Evolutionary conservation across 2,797 vertebrate genomes (phyloP).

Genomic region (Myripristis murdjan): DNA sequence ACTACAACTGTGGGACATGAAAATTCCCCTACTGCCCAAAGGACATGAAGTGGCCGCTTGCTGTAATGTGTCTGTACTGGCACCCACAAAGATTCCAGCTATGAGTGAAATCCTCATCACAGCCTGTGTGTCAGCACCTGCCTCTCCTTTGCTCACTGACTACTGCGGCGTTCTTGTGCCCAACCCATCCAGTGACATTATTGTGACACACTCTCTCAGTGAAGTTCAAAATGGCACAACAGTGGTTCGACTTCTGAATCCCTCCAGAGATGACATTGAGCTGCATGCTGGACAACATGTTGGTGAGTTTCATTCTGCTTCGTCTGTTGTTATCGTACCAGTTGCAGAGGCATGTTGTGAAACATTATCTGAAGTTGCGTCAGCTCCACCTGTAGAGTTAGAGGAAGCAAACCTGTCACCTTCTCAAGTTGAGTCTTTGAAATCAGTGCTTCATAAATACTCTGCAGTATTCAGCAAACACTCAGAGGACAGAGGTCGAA

Average conservation of each 20-base stretch:
- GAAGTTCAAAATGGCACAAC: constrained; percentile 36
- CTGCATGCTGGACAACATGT: constrained; percentile 30
- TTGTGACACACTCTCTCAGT: constrained; percentile 27
- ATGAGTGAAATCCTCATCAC: constrained; percentile 39
- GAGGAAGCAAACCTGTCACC: constrained; percentile 11
- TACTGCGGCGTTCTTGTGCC: constrained; percentile 37
- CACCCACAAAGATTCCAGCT: constrained; percentile 25
- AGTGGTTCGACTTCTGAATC: constrained; percentile 6
- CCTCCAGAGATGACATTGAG: constrained; percentile 19
- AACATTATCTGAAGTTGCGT: background rate
- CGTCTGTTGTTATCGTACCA: constrained; percentile 12
- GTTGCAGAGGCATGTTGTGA: constrained; percentile 11
- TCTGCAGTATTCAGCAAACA: constrained; percentile 16
- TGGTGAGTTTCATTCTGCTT: constrained; percentile 15
- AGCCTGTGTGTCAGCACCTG: constrained; percentile 33
- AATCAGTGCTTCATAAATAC: constrained; percentile 15
- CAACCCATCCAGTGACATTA: constrained; percentile 26
- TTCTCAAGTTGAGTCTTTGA: constrained; percentile 22
- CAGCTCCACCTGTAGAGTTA: constrained; percentile 1
- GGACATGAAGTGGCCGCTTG: constrained; percentile 11
- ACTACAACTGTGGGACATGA: constrained; percentile 27
- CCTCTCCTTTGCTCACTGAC: constrained; percentile 35
- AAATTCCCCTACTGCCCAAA: constrained; percentile 22
- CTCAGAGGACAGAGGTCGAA: constrained; percentile 17
- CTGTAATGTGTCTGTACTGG: constrained; percentile 19